Evolutionary conservation across 2,797 vertebrate genomes (phyloP).

Genomic region (Eulemur albifrons): DNA sequence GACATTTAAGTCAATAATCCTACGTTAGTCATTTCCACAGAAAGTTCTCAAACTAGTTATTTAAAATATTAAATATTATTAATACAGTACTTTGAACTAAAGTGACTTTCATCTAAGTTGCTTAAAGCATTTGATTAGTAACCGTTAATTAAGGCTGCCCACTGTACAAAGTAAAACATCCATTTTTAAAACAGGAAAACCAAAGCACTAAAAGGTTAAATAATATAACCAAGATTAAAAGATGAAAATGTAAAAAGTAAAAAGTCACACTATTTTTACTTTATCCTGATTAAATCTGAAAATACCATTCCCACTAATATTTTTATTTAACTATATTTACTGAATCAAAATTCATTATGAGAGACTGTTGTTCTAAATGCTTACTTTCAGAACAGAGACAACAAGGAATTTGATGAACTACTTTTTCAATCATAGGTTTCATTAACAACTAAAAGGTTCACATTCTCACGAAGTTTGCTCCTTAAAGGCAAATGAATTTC

Average conservation of each 20-base stretch:
- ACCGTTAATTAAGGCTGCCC: slow-evolving; percentile 36
- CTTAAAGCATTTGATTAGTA: neutral
- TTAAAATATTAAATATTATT: slow-evolving; percentile 34
- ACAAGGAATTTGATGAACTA: neutral
- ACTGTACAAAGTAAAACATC: slow-evolving; percentile 37
- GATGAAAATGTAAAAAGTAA: neutral
- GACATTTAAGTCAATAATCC: neutral
- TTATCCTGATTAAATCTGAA: slow-evolving; percentile 18
- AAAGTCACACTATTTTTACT: neutral
- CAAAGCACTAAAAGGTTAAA: slow-evolving; percentile 2
- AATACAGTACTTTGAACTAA: slow-evolving; percentile 8
- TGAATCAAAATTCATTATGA: neutral
- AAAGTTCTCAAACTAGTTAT: slow-evolving; percentile 38
- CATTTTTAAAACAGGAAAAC: slow-evolving; percentile 48
- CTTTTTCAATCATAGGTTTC: slow-evolving; percentile 34
- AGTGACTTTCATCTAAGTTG: slow-evolving; percentile 39
- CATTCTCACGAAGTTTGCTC: neutral
- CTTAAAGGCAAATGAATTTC: neutral
- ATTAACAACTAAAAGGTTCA: neutral
- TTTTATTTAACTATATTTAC: neutral
- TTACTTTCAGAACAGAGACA: neutral
- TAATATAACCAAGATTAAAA: slow-evolving; percentile 9
- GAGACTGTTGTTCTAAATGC: neutral
- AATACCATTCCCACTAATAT: neutral
- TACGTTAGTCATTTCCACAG: neutral